These are phyloP conservation scores for Poecilobothrus nobilitatus DNA, from an alignment of 2,888 invertebrate species.

Conservation along the genomic window DNA sequence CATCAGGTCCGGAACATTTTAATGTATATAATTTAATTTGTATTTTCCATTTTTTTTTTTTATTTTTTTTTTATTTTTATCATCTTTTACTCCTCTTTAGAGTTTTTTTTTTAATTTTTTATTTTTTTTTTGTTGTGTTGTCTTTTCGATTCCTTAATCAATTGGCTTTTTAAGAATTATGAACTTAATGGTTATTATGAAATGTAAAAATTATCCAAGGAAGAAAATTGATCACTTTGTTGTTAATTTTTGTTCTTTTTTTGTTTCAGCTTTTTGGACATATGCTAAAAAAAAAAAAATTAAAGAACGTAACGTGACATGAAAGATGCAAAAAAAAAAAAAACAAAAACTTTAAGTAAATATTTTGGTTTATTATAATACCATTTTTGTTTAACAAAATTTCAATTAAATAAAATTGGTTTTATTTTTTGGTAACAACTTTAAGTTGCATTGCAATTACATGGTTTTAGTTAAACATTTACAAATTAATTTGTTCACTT, in stretches of 20 bases:
- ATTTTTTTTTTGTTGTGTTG: not conserved
- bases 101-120: not conserved
- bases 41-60: not conserved
- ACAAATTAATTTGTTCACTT: too few species aligned
- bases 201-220: not conserved
- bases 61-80: too few species aligned
- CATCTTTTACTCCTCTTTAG: not conserved
- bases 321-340: too few species aligned
- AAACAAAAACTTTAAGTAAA: too few species aligned
- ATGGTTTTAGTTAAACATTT: too few species aligned
- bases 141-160: too few species aligned
- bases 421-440: too few species aligned
- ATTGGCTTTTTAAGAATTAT: not conserved
- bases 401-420: too few species aligned
- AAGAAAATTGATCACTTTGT: not conserved
- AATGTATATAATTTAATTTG: conserved; percentile 1
- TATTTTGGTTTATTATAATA: too few species aligned
- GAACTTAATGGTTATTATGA: not conserved
- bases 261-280: not conserved
- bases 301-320: not conserved
- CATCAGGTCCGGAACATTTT: conserved; percentile 3
- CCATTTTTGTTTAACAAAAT: too few species aligned
- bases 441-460: too few species aligned
- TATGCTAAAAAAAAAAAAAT: not conserved
- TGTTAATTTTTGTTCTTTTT: too few species aligned